Evolutionary conservation across 2,888 invertebrate species (phyloP).

Genomic region (Drosophila infuscata): DNA sequence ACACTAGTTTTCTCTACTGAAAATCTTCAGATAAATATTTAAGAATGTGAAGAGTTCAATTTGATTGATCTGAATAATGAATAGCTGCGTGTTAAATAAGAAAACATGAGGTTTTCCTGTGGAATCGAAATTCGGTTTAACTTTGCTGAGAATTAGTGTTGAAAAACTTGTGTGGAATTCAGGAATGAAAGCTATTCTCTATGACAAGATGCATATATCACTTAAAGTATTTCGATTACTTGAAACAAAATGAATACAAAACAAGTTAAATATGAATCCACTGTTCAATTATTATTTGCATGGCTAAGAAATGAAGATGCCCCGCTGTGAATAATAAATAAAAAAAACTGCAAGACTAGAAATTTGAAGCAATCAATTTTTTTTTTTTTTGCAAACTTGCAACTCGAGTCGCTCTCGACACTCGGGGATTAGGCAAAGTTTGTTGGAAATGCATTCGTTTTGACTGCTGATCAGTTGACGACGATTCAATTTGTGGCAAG

Average conservation of each 20-base stretch:
- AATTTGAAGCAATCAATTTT: not conserved
- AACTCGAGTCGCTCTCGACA: not conserved
- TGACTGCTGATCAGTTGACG: not conserved
- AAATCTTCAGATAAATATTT: not conserved
- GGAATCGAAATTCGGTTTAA: not conserved
- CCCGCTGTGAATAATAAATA: too few species aligned
- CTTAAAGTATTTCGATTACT: not conserved
- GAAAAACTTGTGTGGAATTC: not conserved
- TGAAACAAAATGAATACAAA: not conserved
- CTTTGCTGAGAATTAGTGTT: not conserved
- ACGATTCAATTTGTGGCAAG: not conserved
- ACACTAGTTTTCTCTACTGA: not conserved
- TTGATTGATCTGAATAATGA: not conserved
- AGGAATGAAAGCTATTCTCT: not conserved
- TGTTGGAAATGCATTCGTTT: not conserved
- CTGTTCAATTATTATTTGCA: too few species aligned
- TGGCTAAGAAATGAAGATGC: too few species aligned
- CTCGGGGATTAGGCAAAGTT: too few species aligned
- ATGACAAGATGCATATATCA: not conserved
- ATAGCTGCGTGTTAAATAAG: not conserved
- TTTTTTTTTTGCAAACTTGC: not conserved
- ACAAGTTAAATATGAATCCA: too few species aligned
- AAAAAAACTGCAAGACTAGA: too few species aligned
- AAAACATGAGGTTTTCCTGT: not conserved
- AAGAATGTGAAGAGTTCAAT: not conserved